Evolutionary conservation across 2,113 vertebrate genomes (phyloP), one percentile per base, ranked within the genome.

Genomic region (Onychostoma macrolepis): DNA sequence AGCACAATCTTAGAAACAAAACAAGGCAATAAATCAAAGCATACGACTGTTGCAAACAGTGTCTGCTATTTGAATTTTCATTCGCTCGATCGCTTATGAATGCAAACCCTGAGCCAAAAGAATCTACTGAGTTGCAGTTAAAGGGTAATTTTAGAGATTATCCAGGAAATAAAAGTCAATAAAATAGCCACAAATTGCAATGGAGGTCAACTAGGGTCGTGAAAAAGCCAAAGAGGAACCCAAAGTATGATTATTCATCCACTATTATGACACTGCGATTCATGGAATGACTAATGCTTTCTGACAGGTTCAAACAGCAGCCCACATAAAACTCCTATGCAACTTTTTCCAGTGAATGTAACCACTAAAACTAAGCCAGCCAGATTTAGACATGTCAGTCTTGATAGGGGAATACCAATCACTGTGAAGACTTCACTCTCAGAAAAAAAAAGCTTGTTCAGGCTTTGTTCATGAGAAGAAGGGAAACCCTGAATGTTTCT

Each of bases 351-450:
- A 88, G 80, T 77, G 76, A 88, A 80, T 43, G 80, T 78, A 85
- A 88, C 78, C 84, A 26, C 75, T 43, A 81, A 75, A 61, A 72
- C 19, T 4, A 36, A 81, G 80, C 26, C 12, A 83, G 87, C 83
- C 58, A 81, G 80, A 86, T 84, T 89, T 84, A 87, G 75, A 85
- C 88, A 38, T 80, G 50, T 86, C 84, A 71, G 76, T 67, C 67
- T 85, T 21, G 12, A 81, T 53, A 86, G 89, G 87, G 90, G 85
- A 91, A 89, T 89, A 89, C 90, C 89, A 87, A 61, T 77, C 36
- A 85, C n/a, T 43, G 3, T 56, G 74, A 74, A 83, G 53, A 74
- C 85, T 67, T 87, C 80, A 74, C 53, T 80, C 33, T 75, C 11
- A 82, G 36, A 84, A 7, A 45, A 65, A 72, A 80, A 71, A 85